Evolutionary conservation across 2,797 vertebrate species (phyloP).

Genomic region (Coregonus ussuriensis): DNA sequence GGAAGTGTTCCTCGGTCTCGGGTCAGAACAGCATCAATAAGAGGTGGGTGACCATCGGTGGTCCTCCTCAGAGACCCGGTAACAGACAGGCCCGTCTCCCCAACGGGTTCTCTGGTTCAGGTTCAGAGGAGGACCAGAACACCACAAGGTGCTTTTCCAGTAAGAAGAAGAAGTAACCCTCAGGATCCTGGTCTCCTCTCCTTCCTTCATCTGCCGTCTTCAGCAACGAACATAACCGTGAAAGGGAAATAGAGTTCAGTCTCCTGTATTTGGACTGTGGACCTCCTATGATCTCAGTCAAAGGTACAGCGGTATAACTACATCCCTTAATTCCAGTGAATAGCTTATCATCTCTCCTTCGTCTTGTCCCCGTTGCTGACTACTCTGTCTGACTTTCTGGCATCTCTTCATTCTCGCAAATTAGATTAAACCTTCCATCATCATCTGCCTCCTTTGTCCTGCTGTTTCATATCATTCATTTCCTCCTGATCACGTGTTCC

Average conservation of each 20-base stretch:
- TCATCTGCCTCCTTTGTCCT: too few species aligned
- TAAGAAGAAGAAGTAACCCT: constrained; percentile 61
- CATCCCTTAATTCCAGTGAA: background rate
- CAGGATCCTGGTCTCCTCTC: constrained; percentile 14
- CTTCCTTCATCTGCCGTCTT: background rate
- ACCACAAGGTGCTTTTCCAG: constrained; percentile 56
- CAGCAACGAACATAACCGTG: background rate
- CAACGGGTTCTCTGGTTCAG: constrained; percentile 29
- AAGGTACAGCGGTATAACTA: background rate
- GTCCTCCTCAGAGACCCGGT: background rate
- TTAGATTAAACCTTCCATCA: too few species aligned
- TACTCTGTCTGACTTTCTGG: too few species aligned
- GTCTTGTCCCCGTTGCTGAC: too few species aligned
- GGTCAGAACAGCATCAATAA: constrained; percentile 16
- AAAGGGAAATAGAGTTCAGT: too few species aligned
- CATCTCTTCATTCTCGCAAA: too few species aligned
- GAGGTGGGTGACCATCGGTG: background rate
- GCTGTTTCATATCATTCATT: too few species aligned
- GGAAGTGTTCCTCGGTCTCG: background rate
- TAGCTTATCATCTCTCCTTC: background rate
- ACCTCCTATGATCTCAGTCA: background rate
- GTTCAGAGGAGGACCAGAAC: constrained; percentile 32
- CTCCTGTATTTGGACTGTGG: background rate
- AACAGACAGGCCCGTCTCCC: constrained; percentile 41
- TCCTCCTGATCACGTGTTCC: too few species aligned